These are phyloP conservation scores for Tonatia bakeri DNA, from an alignment of 2,113 vertebrate genomes.

Conservation along the genomic window DNA sequence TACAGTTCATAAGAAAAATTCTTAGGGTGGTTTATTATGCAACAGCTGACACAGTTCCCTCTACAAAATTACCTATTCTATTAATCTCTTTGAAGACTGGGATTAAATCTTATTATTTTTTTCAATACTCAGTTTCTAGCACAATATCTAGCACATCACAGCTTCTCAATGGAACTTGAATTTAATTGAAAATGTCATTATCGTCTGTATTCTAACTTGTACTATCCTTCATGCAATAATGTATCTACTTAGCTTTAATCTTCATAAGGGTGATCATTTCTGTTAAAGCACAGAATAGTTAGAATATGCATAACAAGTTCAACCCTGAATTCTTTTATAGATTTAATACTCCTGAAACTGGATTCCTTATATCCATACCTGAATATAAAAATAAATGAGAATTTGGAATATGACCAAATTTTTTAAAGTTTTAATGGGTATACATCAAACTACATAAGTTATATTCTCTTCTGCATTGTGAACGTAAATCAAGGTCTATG, in stretches of 20 bases:
- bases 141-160: background rate
- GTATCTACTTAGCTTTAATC: constrained; percentile 56
- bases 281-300: constrained; percentile 38
- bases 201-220: background rate
- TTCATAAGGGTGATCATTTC: constrained; percentile 58
- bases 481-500: constrained; percentile 66
- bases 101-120: background rate
- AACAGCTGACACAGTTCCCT: background rate
- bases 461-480: constrained; percentile 68
- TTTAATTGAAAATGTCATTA: background rate
- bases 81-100: background rate
- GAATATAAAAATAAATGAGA: constrained; percentile 71
- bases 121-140: background rate
- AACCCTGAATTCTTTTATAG: constrained; percentile 70
- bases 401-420: constrained; percentile 72
- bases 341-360: constrained; percentile 70
- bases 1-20: background rate
- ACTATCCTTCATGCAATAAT: constrained; percentile 8
- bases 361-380: constrained; percentile 63
- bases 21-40: background rate
- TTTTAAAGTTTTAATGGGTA: constrained; percentile 63
- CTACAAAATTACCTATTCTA: background rate
- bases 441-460: constrained; percentile 69
- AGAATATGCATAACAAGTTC: constrained; percentile 57
- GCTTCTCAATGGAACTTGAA: background rate